Evolutionary conservation across 2,888 invertebrate species (phyloP), one percentile per base, ranked within the genome.

Genomic region (Andrena flavipes): DNA sequence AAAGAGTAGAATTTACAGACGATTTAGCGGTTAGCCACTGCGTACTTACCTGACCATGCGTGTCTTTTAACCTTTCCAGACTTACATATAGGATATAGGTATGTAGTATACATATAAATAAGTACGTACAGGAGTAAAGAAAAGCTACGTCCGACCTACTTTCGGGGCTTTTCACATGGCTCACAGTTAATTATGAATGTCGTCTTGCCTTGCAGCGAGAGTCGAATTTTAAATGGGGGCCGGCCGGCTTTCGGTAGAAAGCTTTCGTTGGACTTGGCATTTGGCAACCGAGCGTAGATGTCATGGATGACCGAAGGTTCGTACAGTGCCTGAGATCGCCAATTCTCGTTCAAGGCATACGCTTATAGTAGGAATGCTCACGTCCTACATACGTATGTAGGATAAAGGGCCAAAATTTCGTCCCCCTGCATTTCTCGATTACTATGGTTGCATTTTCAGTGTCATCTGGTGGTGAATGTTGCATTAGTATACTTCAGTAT

Each of bases 181-280:
- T 29, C 35, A 65, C 68, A 64, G 71, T 87, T 71, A 80, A 87
- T 87, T 87, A 86, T 82, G 78, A 84, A 86, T 80, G 64, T 35
- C 65, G 62, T 54, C 67, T 70, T 51, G 67, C 20, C 49, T 56
- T 54, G 54, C 49, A 13, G 8, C 2, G 33, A 49, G 29, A 42
- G 35, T 64, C 59, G 29, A 73, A 62, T 68, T 20, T 60, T 33
- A 60, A 77, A 72, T 30, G 51, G 23, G 51, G 72, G 3, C 56
- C 23, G 42, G 42, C 26, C 33, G 67, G 35, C 62, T 48, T 75
- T 63, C 42, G 35, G 29, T 7, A 29, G 23, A 35, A n/a, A 6
- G n/a, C 16, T 59, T 42, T 23, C 26, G 20, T 16, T 16, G 42
- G 16, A 8, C 16, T 60, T 56, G 23, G 23, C 59, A 16, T 64